phyloP scores from a whole-genome alignment of 2,797 vertebrate genomes.

The Premnoplex brunnescens region DNA sequence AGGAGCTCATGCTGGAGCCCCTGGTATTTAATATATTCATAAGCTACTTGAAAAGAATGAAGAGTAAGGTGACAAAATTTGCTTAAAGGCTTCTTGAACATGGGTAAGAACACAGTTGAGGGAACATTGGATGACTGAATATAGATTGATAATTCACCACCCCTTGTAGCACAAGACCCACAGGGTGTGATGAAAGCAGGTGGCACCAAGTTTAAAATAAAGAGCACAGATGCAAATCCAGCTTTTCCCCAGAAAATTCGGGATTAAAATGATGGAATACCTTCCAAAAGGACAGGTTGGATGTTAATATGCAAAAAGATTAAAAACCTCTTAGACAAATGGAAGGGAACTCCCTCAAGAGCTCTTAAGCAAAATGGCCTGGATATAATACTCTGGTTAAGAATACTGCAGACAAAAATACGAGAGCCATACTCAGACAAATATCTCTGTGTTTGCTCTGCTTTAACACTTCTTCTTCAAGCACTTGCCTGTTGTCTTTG shows the following conservation, averaged over 20 bases:
- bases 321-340: constrained; percentile 32
- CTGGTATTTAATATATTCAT: neutral
- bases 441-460: neutral
- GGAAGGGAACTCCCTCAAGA: constrained; percentile 11
- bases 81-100: neutral
- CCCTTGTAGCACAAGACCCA: neutral
- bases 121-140: neutral
- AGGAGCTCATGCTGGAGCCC: neutral
- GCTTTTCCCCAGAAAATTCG: neutral
- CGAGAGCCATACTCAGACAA: neutral
- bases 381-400: neutral
- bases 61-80: neutral
- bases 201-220: neutral
- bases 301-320: constrained; percentile 7
- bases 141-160: neutral
- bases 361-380: neutral
- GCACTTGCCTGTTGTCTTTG: neutral
- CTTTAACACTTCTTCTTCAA: neutral
- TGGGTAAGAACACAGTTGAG: neutral
- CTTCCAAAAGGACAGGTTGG: constrained; percentile 30
- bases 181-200: neutral
- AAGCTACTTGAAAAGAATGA: neutral
- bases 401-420: neutral
- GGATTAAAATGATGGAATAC: neutral
- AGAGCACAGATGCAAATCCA: neutral